phyloP scores from a whole-genome alignment of 2,113 vertebrate species.

The Corvus moneduloides region DNA sequence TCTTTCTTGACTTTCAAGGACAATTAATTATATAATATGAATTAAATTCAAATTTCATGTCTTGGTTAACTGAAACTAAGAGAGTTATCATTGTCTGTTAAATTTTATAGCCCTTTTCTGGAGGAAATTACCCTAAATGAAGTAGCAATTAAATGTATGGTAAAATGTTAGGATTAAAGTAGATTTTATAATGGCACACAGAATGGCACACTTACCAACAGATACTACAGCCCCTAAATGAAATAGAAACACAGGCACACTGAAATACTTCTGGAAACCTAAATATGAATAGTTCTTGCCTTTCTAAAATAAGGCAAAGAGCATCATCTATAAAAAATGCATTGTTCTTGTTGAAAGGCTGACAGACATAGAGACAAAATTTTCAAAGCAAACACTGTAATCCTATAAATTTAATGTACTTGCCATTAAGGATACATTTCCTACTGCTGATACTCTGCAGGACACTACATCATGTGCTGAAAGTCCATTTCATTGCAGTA shows the following conservation, averaged over 20 bases:
- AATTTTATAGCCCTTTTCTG: conserved; percentile 22
- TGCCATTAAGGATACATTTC: neutral
- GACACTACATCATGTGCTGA: neutral
- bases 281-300: neutral
- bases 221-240: neutral
- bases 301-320: neutral
- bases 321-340: neutral
- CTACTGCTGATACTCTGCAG: neutral
- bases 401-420: neutral
- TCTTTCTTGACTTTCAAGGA: conserved; percentile 2
- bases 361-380: neutral
- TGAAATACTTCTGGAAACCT: neutral
- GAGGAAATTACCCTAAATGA: conserved; percentile 12
- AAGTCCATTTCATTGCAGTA: conserved; percentile 5
- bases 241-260: neutral
- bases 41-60: conserved; percentile 18
- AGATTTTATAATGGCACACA: neutral
- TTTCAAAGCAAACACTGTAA: neutral
- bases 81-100: conserved; percentile 43
- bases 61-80: conserved; percentile 37
- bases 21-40: conserved; percentile 14
- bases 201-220: neutral
- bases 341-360: neutral
- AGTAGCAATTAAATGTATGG: conserved; percentile 10
- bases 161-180: neutral